Evolutionary conservation across 2,113 vertebrate genomes (phyloP), one percentile per base, ranked within the genome.

Genomic region (Prinia subflava): DNA sequence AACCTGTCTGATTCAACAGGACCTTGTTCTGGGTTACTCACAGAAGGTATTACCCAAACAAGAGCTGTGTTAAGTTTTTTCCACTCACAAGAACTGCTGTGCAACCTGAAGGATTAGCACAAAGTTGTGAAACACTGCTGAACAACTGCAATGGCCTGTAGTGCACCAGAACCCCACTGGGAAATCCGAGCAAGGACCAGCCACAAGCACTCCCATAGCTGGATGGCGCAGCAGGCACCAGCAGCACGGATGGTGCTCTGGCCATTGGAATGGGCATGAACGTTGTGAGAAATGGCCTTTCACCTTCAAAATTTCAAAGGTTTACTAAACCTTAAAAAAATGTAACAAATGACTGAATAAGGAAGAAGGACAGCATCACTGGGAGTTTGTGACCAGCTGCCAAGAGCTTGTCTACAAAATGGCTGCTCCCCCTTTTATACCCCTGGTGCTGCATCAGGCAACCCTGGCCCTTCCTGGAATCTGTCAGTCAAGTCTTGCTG

Each of bases 141-240:
- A 64, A 27, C 28, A 76, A 53, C 15, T 19, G 10, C 5, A 55
- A 5, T 0, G 30, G 46, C 30, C 8, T 8, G 42, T 18, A 33
- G 19, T 21, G 46, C 49, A 69, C 41, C n/a, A 15, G 35, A 35
- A 4, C 2, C 0, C 17, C 19, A 10, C 0, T 3, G 5, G 37
- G 14, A 50, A 70, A n/a, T 1, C 17, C 27, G 55, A 25, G 18
- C 37, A 44, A 37, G 12, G 27, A 13, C 4, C 53, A 20, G 39
- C 4, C 50, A 14, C 1, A 1, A 39, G 31, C 1, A 1, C 28
- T 18, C 10, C 22, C 2, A 3, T 10, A 12, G 19, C 2, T 8
- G 12, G 31, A 22, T 1, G 21, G 15, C 49, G 11, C 3, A 9
- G 35, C 19, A 22, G 64, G n/a, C 1, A 2, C 46, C 1, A 6